phyloP scores from a whole-genome alignment of 2,888 invertebrate genomes.

The Rhagophthalmus giganteus region DNA sequence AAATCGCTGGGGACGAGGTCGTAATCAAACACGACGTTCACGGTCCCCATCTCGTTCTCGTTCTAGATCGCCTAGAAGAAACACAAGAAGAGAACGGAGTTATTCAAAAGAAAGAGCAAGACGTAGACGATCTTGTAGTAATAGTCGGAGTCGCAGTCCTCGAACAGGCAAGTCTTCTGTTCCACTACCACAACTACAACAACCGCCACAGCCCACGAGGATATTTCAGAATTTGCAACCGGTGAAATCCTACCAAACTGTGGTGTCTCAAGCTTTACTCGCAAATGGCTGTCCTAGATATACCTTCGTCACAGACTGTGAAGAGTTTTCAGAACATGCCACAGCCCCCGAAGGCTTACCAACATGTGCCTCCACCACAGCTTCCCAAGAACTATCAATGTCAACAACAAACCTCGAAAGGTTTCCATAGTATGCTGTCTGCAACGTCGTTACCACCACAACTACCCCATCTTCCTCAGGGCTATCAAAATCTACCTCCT shows the following conservation, averaged over 20 bases:
- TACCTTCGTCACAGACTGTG: slow-evolving; percentile 36
- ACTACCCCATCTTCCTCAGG: slow-evolving; percentile 43
- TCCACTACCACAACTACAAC: slow-evolving; percentile 33
- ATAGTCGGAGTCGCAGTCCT: slow-evolving; percentile 40
- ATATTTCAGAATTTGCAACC: slow-evolving; percentile 27
- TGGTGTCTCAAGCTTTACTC: slow-evolving; percentile 28
- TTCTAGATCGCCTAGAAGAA: slow-evolving; percentile 45
- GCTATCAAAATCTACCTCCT: slow-evolving; percentile 41
- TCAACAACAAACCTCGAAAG: slow-evolving; percentile 33
- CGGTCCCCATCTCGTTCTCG: slow-evolving; percentile 46
- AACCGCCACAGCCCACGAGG: slow-evolving; percentile 25
- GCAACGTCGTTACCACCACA: slow-evolving; percentile 53
- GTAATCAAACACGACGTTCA: slow-evolving; percentile 49
- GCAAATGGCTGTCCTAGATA: slow-evolving; percentile 35
- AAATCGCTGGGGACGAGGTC: slow-evolving; percentile 52
- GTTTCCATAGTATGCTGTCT: slow-evolving; percentile 36
- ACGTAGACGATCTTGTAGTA: slow-evolving; percentile 50
- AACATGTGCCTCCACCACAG: slow-evolving; percentile 29
- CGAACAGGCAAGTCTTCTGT: slow-evolving; percentile 37
- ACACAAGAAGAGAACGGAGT: slow-evolving; percentile 34
- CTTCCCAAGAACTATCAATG: slow-evolving; percentile 28
- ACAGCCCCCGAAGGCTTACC: slow-evolving; percentile 28
- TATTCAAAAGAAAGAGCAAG: slow-evolving; percentile 41
- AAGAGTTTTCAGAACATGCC: slow-evolving; percentile 38
- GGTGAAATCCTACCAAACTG: slow-evolving; percentile 35